A percentile compares a stretch with the other conserved stretches of the same genome.
These are phyloP conservation scores for Eulacestoma nigropectus DNA, from an alignment of 2,113 vertebrate genomes.

Conservation along the genomic window DNA sequence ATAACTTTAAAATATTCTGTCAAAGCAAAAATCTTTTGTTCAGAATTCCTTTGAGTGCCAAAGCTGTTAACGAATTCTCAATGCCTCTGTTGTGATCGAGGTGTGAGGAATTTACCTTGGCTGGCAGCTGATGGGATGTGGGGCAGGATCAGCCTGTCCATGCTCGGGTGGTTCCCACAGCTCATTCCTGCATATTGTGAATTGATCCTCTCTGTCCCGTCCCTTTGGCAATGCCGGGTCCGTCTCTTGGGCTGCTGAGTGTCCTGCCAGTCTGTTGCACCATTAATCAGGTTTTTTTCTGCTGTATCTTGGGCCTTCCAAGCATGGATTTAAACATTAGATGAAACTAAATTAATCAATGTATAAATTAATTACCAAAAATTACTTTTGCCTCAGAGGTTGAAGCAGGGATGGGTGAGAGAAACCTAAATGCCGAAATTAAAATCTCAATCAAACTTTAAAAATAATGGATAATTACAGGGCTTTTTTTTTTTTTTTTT, in stretches of 20 bases:
- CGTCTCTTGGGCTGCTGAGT: fast-evolving
- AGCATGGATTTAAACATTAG: neutral
- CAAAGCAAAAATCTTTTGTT: neutral
- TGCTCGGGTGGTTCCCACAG: neutral
- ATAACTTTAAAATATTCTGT: neutral
- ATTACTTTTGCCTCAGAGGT: slow-evolving; percentile 40
- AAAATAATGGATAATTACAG: slow-evolving; percentile 68
- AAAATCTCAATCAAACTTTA: slow-evolving; percentile 63
- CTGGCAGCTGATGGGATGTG: neutral
- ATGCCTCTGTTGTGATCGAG: fast-evolving
- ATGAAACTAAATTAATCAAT: slow-evolving; percentile 56
- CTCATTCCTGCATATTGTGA: fast-evolving
- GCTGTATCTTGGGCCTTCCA: neutral
- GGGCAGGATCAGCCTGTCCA: neutral
- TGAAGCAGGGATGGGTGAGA: neutral
- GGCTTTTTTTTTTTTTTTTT: neutral
- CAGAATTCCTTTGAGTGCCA: neutral
- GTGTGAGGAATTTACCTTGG: neutral
- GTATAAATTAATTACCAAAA: slow-evolving; percentile 56
- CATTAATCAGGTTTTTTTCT: neutral
- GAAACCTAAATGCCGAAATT: slow-evolving; percentile 16
- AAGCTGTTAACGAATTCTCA: neutral
- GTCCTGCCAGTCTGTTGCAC: neutral
- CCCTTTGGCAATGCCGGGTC: neutral
- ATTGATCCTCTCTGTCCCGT: fast-evolving